phyloP scores from a whole-genome alignment of 92 coral and sea anemone species.

The Montipora capitata region DNA sequence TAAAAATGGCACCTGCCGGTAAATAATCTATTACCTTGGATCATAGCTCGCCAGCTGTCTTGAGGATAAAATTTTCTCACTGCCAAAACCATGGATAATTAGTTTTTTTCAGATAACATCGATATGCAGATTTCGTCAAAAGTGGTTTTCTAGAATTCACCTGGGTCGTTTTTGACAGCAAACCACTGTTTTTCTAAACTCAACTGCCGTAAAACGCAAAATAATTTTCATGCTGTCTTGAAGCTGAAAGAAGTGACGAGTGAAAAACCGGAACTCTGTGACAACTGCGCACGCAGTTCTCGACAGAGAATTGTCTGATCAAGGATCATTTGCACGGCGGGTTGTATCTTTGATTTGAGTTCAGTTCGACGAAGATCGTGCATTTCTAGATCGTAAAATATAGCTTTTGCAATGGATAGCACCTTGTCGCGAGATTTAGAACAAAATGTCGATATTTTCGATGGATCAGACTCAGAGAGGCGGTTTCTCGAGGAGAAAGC shows the following conservation, averaged over 20 bases:
- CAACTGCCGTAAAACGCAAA: neutral
- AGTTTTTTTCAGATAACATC: conserved; percentile 11
- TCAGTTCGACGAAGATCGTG: neutral
- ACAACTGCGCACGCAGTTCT: conserved; percentile 51
- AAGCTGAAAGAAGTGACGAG: neutral
- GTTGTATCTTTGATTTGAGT: neutral
- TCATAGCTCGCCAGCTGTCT: conserved; percentile 36
- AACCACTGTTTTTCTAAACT: neutral
- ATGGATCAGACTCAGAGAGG: conserved; percentile 66
- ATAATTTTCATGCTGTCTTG: neutral
- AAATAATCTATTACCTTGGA: conserved; percentile 10
- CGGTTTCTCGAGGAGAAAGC: conserved; percentile 89
- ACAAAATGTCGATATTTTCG: conserved; percentile 19
- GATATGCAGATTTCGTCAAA: conserved; percentile 28
- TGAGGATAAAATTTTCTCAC: neutral
- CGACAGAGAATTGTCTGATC: conserved; percentile 25
- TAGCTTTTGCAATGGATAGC: conserved; percentile 28
- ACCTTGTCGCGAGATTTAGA: conserved; percentile 6
- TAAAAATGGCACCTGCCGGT: neutral
- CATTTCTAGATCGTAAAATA: conserved; percentile 1
- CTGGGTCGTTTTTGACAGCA: neutral
- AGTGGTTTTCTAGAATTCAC: neutral
- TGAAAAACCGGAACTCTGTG: neutral
- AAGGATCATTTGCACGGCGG: conserved; percentile 33
- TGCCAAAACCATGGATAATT: conserved; percentile 11